Evolutionary conservation across 2,113 vertebrate species (phyloP), one percentile per base, ranked within the genome.

Genomic region (Otis tarda): DNA sequence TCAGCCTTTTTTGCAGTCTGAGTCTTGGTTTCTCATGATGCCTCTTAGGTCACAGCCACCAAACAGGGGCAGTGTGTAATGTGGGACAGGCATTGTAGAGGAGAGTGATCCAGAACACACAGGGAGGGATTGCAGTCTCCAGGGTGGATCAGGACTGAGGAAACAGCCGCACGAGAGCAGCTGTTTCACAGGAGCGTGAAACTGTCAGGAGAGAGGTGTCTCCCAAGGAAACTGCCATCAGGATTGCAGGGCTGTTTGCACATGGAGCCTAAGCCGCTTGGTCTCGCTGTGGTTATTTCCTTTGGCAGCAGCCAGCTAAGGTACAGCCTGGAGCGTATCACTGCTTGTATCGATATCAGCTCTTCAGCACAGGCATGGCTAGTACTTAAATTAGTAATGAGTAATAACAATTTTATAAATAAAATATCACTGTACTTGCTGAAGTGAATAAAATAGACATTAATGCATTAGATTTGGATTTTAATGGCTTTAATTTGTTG

Each of bases 341-440:
- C 43, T 28, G 57, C 77, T 85, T 56, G 30, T 41, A 20, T 22
- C n/a, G 53, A 4, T 35, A 41, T 0, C 45, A 82, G 61, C 57
- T 78, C 59, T 68, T 75, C 76, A 57, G 47, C 47, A 63, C 25
- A 59, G 52, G 28, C 53, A 30, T 6, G n/a, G 24, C 16, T 35
- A 73, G 84, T 33, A n/a, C 74, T 83, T 94, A 60, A 91, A 90
- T 93, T 85, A 93, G 67, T 88, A 83, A 77, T 64, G 57, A 75
- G 67, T 53, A 92, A 75, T 88, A 86, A 78, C 70, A 86, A 50
- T 88, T 77, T 63, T 78, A 83, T 89, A 81, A 94, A 90, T 94
- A 96, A 96, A 96, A 80, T 74, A 87, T 77, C 73, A 59, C 63
- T 1, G 0, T 67, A 45, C 64, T 95, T 86, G 69, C 82, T 57